Base-by-base conservation (phyloP, 1,140 invertebrate genomes). In the Lordiphosa collinella region DNA sequence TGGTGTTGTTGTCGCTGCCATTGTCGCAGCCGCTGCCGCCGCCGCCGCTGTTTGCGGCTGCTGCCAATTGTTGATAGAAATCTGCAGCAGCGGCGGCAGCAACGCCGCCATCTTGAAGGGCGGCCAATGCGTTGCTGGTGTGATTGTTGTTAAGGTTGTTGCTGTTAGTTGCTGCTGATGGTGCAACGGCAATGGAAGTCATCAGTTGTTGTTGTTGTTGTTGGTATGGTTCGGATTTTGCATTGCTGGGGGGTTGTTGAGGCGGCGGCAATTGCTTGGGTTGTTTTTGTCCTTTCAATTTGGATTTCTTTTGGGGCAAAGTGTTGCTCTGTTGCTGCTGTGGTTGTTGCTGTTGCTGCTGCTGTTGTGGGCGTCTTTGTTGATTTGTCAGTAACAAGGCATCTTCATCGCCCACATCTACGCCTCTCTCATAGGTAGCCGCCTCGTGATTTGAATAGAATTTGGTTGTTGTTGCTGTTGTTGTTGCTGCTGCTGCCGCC, bases 241-340 rank as follows among this genome's bases (percentile, higher is more conserved):
- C 63, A 59, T 67, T 68, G 66, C 54, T 59, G n/a, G 47, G 38
- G n/a, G 47, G 38, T 16, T 57, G 60, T 40, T 43, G 54, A 25
- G 66, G 58, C 14, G 55, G 58, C 16, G 86, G 86, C 61, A 88
- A 65, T 59, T 74, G 86, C 43, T 88, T 88, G 49, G 86, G 86
- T 43, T 87, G 86, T 57, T 88, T 88, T 18, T 87, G 86, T 55
- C 86, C 85, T 49, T 88, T 88, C 12, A 85, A 63, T 40, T 87
- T 88, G 9, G 76, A 67, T 52, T 87, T 88, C 57, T 88, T 88
- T 29, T 78, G 69, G 3, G 86, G 86, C 64, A 88, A 60, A 14
- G 86, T 88, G 36, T 87, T 68, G 41, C 69, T 85, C 4, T 72
- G 57, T 25, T 55, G 59, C 22, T 53, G 55, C 13, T 62, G 58